Evolutionary conservation across 2,797 vertebrate genomes (phyloP), one percentile per base, ranked within the genome.

Genomic region (Margarornis squamiger): DNA sequence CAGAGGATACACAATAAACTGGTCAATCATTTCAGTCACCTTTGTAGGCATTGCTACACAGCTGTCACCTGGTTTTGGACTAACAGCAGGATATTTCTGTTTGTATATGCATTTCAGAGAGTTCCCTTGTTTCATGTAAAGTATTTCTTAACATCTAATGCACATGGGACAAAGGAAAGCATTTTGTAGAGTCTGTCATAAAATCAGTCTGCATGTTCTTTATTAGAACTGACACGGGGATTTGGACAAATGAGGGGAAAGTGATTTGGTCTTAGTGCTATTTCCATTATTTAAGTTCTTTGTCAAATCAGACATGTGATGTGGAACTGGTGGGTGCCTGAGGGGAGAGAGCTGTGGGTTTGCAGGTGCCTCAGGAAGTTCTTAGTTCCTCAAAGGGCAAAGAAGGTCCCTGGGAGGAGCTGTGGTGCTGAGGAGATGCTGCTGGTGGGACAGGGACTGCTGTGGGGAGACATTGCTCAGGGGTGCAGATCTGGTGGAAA

Each of bases 401-500:
- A 38, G n/a, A 19, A 11, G 12, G 59, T 38, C 5, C 12, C 20
- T 10, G 23, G 36, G 24, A 38, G 57, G 58, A 85, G 58, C 19
- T 19, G 45, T 49, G 77, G 19, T 34, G 63, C 67, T 49, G 12
- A 32, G 80, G 46, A 48, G 67, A 3, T 78, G 66, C 23, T n/a
- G 63, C 70, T 57, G 62, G 14, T 18, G 43, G 51, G 49, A 39
- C 12, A 24, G 61, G 71, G 38, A 58, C 17, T 27, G 12, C 21
- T 0, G 0, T 14, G 34, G 41, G 72, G 32, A 38, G 68, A 8
- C 65, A 5, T 4, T 30, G 46, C 17, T 7, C 38, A n/a, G 62
- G 41, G 10, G 16, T 30, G 58, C 27, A 34, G 83, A 48, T 65
- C 14, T 43, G 63, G 17, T 52, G 38, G 30, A 15, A 30, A 27